Conservation (phyloP, 2,113 vertebrate genomes). For the Triplophysa tibetana region DNA sequence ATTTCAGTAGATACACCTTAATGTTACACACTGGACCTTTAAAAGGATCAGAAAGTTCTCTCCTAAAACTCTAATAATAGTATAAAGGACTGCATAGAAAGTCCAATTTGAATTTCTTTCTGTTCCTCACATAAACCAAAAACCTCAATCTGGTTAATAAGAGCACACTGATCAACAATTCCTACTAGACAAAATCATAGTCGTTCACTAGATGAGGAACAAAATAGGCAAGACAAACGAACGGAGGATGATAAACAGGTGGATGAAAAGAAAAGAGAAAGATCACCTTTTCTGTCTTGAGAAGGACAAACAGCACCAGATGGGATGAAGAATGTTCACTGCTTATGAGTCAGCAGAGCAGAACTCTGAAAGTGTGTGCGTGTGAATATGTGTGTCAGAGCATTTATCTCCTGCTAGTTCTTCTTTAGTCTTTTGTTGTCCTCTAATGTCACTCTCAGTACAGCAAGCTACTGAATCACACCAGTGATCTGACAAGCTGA, state of each 20-base stretch:
- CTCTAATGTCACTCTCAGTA: conserved; percentile 42
- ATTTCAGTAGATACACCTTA: too few relatives aligned
- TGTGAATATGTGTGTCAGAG: conserved; percentile 23
- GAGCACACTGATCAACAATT: neutral
- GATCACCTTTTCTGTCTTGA: conserved; percentile 51
- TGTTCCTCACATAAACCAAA: neutral
- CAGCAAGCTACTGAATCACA: conserved; percentile 26
- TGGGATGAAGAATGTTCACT: conserved; percentile 50
- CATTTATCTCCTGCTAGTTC: conserved; percentile 23
- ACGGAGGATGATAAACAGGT: conserved; percentile 5
- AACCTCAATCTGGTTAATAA: neutral
- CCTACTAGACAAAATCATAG: neutral
- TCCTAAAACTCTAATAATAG: too few relatives aligned
- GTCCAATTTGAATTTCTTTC: too few relatives aligned
- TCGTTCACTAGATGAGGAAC: neutral
- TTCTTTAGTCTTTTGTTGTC: conserved; percentile 38
- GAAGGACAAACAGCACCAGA: conserved; percentile 59
- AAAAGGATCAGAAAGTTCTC: too few relatives aligned
- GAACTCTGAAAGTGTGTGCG: conserved; percentile 33
- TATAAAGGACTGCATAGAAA: too few relatives aligned
- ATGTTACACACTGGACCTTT: too few relatives aligned
- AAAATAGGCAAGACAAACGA: neutral
- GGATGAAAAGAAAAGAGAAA: conserved; percentile 4
- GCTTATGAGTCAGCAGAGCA: conserved; percentile 52
- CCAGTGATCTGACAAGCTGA: conserved; percentile 28